phyloP scores from a whole-genome alignment of 1,140 invertebrate genomes.

The Drosophila fuyamai region DNA sequence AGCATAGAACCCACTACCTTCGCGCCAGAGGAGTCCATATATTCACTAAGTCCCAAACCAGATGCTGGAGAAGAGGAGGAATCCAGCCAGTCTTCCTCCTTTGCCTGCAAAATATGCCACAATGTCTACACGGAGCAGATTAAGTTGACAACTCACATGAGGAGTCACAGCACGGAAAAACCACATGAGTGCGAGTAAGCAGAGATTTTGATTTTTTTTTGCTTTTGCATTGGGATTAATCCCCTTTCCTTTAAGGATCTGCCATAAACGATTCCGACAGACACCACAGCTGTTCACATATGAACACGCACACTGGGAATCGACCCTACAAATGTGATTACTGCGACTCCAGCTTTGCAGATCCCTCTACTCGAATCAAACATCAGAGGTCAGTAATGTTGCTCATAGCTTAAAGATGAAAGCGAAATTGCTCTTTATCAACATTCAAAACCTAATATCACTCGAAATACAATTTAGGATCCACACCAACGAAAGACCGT shows the following conservation, averaged over 20 bases:
- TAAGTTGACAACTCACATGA: conserved; percentile 65
- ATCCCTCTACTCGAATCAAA: conserved; percentile 86
- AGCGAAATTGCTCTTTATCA: no score
- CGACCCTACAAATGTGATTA: conserved; percentile 85
- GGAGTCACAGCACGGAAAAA: conserved; percentile 63
- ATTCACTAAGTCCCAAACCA: not conserved
- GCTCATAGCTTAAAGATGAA: no score
- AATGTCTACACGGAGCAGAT: conserved; percentile 60
- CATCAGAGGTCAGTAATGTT: conserved; percentile 86
- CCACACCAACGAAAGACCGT: conserved; percentile 77
- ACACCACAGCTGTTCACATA: conserved; percentile 73
- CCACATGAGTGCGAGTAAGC: conserved; percentile 82
- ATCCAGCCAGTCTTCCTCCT: not conserved
- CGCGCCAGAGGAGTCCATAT: conserved; percentile 3
- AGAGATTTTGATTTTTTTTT: accelerated
- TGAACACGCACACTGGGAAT: conserved; percentile 78
- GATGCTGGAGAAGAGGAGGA: not conserved
- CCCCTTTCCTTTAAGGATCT: conserved; percentile 54
- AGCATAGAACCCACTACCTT: conserved; percentile 22
- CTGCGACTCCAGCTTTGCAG: conserved; percentile 89
- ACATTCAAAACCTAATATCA: not conserved
- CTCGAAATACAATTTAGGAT: conserved; percentile 44
- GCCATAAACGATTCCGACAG: conserved; percentile 72
- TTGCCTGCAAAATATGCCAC: conserved; percentile 59
- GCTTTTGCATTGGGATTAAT: not conserved